Percentiles rank a stretch among this genome's conserved stretches.
These are phyloP conservation scores for Glomeris maerens DNA, from an alignment of 1,140 invertebrate genomes.

Conservation along the genomic window DNA sequence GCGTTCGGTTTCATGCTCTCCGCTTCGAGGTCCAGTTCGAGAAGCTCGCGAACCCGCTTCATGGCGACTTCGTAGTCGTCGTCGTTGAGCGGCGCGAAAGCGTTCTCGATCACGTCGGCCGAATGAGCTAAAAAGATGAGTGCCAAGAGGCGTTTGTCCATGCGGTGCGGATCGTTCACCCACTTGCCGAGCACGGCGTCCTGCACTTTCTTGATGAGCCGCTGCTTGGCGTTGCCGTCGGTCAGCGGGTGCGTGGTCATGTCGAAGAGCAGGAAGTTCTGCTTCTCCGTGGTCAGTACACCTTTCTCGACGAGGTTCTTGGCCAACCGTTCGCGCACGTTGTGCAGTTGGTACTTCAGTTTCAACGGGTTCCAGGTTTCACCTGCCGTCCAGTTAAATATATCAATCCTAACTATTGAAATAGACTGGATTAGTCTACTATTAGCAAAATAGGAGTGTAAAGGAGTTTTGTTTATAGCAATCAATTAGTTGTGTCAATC, in stretches of 20 bases:
- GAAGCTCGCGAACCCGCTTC: conserved; percentile 82
- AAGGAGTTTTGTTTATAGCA: too few relatives aligned
- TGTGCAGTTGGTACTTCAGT: conserved; percentile 92
- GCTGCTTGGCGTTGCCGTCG: conserved; percentile 87
- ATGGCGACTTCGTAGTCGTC: conserved; percentile 98
- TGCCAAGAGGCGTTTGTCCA: conserved; percentile 85
- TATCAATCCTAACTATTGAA: too few relatives aligned
- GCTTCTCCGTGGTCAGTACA: conserved; percentile 98
- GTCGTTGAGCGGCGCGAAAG: conserved; percentile 95
- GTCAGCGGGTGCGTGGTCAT: conserved; percentile 99
- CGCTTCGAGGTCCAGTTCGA: conserved; percentile 92
- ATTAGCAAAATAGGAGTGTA: too few relatives aligned
- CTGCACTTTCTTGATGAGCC: conserved; percentile 96
- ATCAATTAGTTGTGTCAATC: too few relatives aligned
- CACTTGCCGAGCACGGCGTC: conserved; percentile 90
- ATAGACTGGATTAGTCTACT: too few relatives aligned
- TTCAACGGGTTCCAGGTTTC: conserved; percentile 99
- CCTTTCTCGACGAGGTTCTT: conserved; percentile 99
- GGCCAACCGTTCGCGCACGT: conserved; percentile 94
- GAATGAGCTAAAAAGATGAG: conserved; percentile 91
- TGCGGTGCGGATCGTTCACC: conserved; percentile 94
- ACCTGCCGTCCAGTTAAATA: conserved; percentile 49
- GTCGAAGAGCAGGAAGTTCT: conserved; percentile 98
- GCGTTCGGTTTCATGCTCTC: conserved; percentile 73
- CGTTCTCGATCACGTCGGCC: conserved; percentile 97